Evolutionary conservation across 2,888 invertebrate species (phyloP).

Genomic region (Cryptus viduatorius): DNA sequence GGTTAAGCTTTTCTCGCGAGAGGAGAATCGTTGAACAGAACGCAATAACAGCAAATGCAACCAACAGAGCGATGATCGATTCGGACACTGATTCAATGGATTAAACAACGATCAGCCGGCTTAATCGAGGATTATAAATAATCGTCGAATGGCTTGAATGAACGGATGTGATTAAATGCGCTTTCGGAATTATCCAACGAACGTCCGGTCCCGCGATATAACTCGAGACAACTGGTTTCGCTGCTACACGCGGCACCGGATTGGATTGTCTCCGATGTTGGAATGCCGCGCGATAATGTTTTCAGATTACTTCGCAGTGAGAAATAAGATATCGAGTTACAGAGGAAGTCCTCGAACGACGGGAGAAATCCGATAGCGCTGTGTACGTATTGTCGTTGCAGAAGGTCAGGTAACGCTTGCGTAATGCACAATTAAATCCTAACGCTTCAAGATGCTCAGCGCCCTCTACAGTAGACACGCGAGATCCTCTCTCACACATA

Average conservation of each 20-base stretch:
- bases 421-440: conserved; percentile 55
- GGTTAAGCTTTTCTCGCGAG: conserved; percentile 11
- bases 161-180: conserved; percentile 53
- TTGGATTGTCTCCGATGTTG: conserved; percentile 35
- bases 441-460: conserved; percentile 4
- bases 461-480: neutral
- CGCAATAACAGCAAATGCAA: neutral
- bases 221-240: conserved; percentile 52
- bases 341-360: conserved; percentile 34
- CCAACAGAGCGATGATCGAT: conserved; percentile 19
- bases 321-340: conserved; percentile 64
- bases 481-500: neutral
- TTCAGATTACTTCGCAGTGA: conserved; percentile 60
- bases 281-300: conserved; percentile 55
- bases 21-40: neutral
- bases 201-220: conserved; percentile 47
- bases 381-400: conserved; percentile 27
- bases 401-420: conserved; percentile 59
- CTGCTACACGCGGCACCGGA: conserved; percentile 24
- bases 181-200: conserved; percentile 28
- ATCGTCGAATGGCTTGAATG: conserved; percentile 34
- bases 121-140: conserved; percentile 50
- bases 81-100: conserved; percentile 42
- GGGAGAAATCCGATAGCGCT: conserved; percentile 58
- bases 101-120: conserved; percentile 31